phyloP scores from a whole-genome alignment of 2,797 vertebrate genomes.

The Picus viridis region DNA sequence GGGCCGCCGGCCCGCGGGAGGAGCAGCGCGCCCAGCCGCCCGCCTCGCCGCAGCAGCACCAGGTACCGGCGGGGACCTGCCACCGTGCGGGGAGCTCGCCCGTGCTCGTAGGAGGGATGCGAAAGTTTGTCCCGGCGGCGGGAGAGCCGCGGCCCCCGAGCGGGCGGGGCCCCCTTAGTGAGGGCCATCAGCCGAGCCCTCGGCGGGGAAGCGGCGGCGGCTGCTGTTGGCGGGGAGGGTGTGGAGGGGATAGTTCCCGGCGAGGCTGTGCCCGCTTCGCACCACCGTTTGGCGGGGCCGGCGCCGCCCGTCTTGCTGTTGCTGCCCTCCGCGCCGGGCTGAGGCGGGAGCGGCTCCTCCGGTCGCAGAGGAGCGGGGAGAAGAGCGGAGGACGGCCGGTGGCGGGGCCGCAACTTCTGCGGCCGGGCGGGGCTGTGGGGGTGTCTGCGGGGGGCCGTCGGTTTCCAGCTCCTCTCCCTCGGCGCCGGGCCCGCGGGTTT shows the following conservation, averaged over 20 bases:
- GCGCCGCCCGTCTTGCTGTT: background rate
- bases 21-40: background rate
- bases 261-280: background rate
- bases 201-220: background rate
- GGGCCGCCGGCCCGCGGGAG: background rate
- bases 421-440: too few relatives aligned
- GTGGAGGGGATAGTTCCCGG: background rate
- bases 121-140: slow-evolving; percentile 12
- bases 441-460: too few relatives aligned
- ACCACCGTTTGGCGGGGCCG: background rate
- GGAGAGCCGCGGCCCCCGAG: background rate
- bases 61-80: background rate
- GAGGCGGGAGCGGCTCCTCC: background rate
- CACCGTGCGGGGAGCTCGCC: background rate
- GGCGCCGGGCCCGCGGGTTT: background rate
- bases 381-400: background rate
- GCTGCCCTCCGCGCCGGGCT: background rate
- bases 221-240: background rate
- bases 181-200: background rate
- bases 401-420: background rate
- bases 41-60: background rate
- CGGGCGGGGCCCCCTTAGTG: background rate
- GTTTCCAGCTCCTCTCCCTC: background rate
- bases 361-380: background rate
- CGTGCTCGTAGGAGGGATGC: background rate